These are phyloP conservation scores for Holcopasites calliopsidis DNA, from an alignment of 1,140 invertebrate genomes.

Conservation along the genomic window DNA sequence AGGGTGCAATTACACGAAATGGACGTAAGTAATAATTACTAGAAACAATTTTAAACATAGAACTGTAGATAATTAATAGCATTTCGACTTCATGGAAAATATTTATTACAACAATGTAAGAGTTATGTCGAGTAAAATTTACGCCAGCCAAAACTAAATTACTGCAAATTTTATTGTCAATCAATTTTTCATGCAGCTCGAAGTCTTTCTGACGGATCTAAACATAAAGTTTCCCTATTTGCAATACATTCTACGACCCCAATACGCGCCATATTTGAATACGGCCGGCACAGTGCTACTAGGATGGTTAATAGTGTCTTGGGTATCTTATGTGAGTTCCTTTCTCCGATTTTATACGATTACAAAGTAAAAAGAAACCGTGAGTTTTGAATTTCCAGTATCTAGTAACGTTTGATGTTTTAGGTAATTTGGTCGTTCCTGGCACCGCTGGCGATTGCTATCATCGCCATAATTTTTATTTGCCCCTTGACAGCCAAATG, in stretches of 20 bases:
- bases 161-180: background rate
- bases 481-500: constrained; percentile 63
- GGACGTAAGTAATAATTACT: constrained; percentile 12
- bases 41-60: too few relatives aligned
- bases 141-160: background rate
- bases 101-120: background rate
- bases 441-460: constrained; percentile 52
- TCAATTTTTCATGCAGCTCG: constrained; percentile 44
- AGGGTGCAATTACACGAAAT: background rate
- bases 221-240: constrained; percentile 53
- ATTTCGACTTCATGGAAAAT: background rate
- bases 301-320: constrained; percentile 67
- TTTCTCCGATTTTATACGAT: background rate
- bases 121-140: background rate
- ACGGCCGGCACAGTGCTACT: constrained; percentile 66
- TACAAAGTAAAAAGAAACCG: too few relatives aligned
- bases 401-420: background rate
- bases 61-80: too few relatives aligned
- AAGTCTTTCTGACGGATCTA: constrained; percentile 62
- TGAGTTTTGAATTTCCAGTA: too few relatives aligned
- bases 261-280: constrained; percentile 62
- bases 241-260: constrained; percentile 42
- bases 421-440: constrained; percentile 61
- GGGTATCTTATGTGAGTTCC: constrained; percentile 63
- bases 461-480: constrained; percentile 63